phyloP scores from a whole-genome alignment of 1,140 invertebrate genomes.

The Drosophila yakuba region DNA sequence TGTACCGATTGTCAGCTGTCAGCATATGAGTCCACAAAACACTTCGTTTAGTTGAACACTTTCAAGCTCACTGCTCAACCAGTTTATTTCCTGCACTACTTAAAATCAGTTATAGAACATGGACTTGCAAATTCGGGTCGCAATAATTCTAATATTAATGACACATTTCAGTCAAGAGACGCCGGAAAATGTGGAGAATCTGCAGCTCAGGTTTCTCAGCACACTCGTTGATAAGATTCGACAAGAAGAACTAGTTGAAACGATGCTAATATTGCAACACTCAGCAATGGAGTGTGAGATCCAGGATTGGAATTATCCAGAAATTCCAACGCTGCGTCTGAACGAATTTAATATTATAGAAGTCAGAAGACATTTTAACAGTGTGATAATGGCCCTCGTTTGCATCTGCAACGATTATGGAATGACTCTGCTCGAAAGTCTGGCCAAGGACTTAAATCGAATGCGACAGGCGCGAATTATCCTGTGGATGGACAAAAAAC shows the following conservation, averaged over 20 bases:
- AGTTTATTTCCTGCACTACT: not conserved
- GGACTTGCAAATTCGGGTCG: not conserved
- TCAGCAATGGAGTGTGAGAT: not conserved
- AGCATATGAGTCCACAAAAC: too few species aligned
- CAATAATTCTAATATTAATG: not conserved
- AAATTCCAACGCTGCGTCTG: not conserved
- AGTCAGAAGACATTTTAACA: not conserved
- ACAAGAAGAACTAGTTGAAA: not conserved
- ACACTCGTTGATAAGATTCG: not conserved
- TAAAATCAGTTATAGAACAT: not conserved
- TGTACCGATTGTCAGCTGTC: not conserved
- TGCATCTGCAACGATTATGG: slow-evolving; percentile 21
- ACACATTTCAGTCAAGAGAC: not conserved
- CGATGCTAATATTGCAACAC: not conserved
- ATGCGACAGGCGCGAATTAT: slow-evolving; percentile 14
- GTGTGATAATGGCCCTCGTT: slow-evolving; percentile 2
- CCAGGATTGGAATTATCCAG: not conserved
- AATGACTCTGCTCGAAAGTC: not conserved
- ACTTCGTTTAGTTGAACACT: not conserved
- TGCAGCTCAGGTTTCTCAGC: not conserved
- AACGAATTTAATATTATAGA: not conserved
- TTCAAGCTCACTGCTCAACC: not conserved
- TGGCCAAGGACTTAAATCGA: slow-evolving; percentile 10
- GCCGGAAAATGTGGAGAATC: not conserved
- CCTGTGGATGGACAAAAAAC: slow-evolving; percentile 1